Conservation (phyloP, 2,797 vertebrate species). For the Botia almorhae region DNA sequence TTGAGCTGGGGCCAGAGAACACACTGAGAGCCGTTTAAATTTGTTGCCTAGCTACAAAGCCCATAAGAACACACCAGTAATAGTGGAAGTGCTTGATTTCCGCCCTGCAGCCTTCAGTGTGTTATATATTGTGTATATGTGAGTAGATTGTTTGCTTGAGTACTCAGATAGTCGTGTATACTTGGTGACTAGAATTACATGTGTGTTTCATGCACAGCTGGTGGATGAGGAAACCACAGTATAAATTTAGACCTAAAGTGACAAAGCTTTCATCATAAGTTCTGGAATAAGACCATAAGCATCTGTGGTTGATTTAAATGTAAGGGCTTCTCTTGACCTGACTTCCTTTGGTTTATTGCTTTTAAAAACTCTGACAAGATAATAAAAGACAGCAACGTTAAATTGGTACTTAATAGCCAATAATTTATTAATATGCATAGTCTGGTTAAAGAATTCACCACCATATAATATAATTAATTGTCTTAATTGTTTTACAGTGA, state of each 20-base stretch:
- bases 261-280: slow-evolving; percentile 1
- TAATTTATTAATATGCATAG: too few species aligned
- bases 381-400: not conserved
- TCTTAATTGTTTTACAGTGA: not conserved
- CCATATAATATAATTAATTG: too few species aligned
- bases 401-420: too few species aligned
- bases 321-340: not conserved
- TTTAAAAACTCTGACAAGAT: not conserved
- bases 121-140: slow-evolving; percentile 14
- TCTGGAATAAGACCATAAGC: not conserved
- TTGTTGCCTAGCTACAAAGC: slow-evolving; percentile 58
- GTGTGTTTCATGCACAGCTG: slow-evolving; percentile 8
- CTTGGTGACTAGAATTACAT: slow-evolving; percentile 39
- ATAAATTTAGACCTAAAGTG: slow-evolving; percentile 16
- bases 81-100: slow-evolving; percentile 46
- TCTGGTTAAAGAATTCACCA: too few species aligned
- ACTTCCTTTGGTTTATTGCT: not conserved
- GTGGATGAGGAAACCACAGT: not conserved
- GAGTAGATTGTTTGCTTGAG: slow-evolving; percentile 16
- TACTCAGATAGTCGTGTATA: slow-evolving; percentile 27
- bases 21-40: slow-evolving; percentile 49
- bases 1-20: slow-evolving; percentile 40
- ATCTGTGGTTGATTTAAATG: not conserved
- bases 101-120: slow-evolving; percentile 25
- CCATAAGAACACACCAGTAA: slow-evolving; percentile 42